These are phyloP conservation scores for Sepioteuthis lessoniana DNA, from an alignment of 2,888 invertebrate genomes.

Conservation along the genomic window DNA sequence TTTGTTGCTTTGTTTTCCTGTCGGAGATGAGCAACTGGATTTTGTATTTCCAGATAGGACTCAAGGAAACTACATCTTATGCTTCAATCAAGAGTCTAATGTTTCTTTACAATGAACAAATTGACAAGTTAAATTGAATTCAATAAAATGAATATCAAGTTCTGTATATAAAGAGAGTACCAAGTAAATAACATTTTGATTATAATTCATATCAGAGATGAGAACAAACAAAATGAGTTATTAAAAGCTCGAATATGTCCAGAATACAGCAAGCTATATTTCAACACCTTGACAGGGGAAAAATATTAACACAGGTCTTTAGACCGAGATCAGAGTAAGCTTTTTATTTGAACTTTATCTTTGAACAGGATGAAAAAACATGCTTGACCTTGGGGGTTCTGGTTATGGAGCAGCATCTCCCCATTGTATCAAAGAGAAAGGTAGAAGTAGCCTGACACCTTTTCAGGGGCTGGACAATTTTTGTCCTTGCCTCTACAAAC, in stretches of 20 bases:
- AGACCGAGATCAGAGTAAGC: no score
- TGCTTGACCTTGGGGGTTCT: no score
- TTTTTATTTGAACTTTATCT: no score
- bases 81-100: not conserved
- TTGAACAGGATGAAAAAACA: no score
- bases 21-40: not conserved
- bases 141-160: not conserved
- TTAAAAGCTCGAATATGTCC: not conserved
- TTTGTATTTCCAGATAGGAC: not conserved
- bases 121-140: not conserved
- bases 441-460: no score
- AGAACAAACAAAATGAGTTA: not conserved
- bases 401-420: no score
- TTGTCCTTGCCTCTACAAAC: no score
- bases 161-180: not conserved
- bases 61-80: not conserved
- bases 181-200: not conserved
- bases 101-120: not conserved
- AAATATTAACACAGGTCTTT: no score
- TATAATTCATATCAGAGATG: not conserved
- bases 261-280: not conserved
- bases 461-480: no score
- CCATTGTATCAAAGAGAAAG: no score
- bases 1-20: not conserved
- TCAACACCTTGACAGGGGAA: not conserved